Evolutionary conservation across 2,797 vertebrate genomes (phyloP), one percentile per base, ranked within the genome.

Genomic region (Acropternis orthonyx): DNA sequence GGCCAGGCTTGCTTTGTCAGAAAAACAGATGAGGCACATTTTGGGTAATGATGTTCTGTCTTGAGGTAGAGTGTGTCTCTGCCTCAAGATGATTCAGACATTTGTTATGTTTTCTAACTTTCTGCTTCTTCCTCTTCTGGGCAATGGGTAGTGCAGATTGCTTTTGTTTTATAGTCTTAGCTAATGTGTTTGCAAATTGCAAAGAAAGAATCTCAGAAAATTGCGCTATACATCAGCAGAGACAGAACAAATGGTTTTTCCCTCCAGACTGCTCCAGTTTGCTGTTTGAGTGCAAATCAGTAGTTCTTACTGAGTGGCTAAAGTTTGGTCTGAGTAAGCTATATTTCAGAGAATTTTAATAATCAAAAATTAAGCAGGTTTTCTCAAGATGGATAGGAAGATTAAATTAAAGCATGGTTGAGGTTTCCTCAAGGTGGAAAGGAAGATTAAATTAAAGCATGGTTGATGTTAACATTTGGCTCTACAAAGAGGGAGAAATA

Each of bases 151-250:
- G 85, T 88, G 34, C 90, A 96, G 86, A 94, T 95, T 97, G 90
- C 72, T 97, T 98, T 97, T 97, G 87, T 95, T 97, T 98, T 96
- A 95, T 95, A 93, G 94, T 66, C 85, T 96, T 94, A 96, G 95
- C 93, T 97, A 98, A 97, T 97, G 94, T 89, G 86, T 96, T 97
- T 97, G 90, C 95, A 97, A 97, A 98, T 95, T 96, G 89, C 93
- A 61, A 62, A 92, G 93, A 94, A 96, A 93, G 92, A 96, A 74
- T 91, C 87, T 94, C 51, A 92, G 96, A 93, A 97, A 98, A 98
- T 98, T 96, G 83, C 9, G 7, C 91, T 93, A 96, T 97, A 96
- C 59, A 97, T 98, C 96, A 97, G 68, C 65, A 89, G 80, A 86
- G 69, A 95, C 92, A 94, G 86, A 95, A 82, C 79, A 96, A 95